A percentile compares a stretch with the other conserved stretches of the same genome.
These are phyloP conservation scores for Diacarnus erythraeanus DNA, from an alignment of 37 sponge, comb jelly and placozoan genomes.

Conservation along the genomic window DNA sequence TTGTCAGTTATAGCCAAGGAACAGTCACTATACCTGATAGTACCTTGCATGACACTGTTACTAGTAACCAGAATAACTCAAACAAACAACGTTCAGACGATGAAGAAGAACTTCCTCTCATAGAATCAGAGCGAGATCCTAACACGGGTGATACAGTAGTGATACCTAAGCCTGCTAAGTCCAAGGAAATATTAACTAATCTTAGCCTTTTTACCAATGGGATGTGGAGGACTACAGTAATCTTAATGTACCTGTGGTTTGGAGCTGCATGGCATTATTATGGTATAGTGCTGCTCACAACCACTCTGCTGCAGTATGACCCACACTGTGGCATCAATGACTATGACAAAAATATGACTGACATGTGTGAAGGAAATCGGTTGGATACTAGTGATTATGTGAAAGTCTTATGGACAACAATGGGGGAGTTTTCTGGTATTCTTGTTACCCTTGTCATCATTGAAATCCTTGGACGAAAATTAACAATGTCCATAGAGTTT, in stretches of 20 bases:
- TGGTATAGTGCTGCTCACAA: constrained; percentile 68
- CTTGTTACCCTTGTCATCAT: constrained; percentile 64
- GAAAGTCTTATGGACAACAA: constrained; percentile 70
- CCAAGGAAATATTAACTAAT: background rate
- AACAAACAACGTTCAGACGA: background rate
- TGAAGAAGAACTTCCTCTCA: background rate
- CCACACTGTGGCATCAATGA: constrained; percentile 46
- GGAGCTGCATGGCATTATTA: constrained; percentile 59
- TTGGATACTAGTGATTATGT: constrained; percentile 51
- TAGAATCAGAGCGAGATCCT: background rate
- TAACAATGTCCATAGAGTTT: constrained; percentile 75
- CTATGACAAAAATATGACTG: background rate
- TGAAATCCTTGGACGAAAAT: constrained; percentile 76
- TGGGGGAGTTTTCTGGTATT: constrained; percentile 79
- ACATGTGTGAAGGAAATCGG: background rate
- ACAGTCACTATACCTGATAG: background rate
- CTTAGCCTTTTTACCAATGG: constrained; percentile 30
- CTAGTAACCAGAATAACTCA: too few species aligned
- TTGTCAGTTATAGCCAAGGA: constrained; percentile 5
- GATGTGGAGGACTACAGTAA: constrained; percentile 64
- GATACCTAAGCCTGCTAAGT: background rate
- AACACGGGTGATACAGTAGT: background rate
- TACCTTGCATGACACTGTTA: background rate
- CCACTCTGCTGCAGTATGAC: constrained; percentile 62
- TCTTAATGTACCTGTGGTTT: constrained; percentile 58